phyloP scores from a whole-genome alignment of 2,888 invertebrate species.

The Andrena haemorrhoa region DNA sequence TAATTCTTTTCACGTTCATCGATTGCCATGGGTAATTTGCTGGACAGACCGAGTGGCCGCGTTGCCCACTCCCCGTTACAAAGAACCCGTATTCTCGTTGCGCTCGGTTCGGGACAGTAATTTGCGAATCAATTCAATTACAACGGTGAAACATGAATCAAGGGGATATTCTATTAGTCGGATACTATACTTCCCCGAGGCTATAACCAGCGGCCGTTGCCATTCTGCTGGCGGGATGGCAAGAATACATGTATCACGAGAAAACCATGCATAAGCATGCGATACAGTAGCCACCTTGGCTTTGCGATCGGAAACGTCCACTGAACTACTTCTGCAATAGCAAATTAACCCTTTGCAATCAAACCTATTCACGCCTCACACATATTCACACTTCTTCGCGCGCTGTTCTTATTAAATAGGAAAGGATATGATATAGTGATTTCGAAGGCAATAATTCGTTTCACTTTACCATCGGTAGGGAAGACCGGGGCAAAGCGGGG shows the following conservation, averaged over 20 bases:
- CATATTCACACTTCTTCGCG: too few species aligned
- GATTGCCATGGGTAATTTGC: conserved; percentile 60
- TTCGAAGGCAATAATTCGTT: too few species aligned
- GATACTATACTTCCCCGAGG: neutral
- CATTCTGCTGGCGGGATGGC: neutral
- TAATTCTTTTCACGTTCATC: conserved; percentile 63
- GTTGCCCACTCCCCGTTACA: neutral
- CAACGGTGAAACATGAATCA: neutral
- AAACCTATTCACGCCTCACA: too few species aligned
- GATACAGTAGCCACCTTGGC: too few species aligned
- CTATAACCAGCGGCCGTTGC: neutral
- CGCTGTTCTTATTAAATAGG: too few species aligned
- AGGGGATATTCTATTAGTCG: neutral
- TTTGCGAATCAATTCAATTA: conserved; percentile 32
- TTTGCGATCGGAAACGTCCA: too few species aligned
- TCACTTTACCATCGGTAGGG: too few species aligned
- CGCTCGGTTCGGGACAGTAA: conserved; percentile 10
- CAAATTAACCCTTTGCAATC: too few species aligned
- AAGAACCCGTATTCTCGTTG: conserved; percentile 34
- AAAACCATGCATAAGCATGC: neutral
- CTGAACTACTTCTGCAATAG: too few species aligned
- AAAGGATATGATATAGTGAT: too few species aligned
- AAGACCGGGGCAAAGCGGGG: too few species aligned
- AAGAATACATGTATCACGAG: neutral
- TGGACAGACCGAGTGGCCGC: conserved; percentile 34